Evolutionary conservation across 2,888 invertebrate species (phyloP).

Genomic region (Odontocerum albicorne): DNA sequence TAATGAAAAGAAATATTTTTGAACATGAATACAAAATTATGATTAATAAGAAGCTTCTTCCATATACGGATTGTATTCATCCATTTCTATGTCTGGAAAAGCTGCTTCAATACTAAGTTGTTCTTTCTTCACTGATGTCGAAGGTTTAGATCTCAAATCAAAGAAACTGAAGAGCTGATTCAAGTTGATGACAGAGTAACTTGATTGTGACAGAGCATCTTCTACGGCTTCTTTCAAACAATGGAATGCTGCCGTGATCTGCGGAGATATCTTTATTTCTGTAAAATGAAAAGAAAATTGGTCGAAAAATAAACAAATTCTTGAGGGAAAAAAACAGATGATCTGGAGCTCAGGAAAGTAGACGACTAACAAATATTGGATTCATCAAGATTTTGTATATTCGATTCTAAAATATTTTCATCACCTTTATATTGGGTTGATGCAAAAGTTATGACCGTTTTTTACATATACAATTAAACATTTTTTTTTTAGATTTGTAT

Average conservation of each 20-base stretch:
- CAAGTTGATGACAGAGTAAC: constrained; percentile 68
- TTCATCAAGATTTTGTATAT: no score
- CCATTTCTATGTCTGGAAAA: constrained; percentile 25
- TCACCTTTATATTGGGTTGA: no score
- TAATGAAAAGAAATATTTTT: no score
- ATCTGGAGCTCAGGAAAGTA: no score
- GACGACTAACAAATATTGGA: no score
- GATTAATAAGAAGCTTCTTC: not conserved
- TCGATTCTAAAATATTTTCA: no score
- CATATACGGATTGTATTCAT: constrained; percentile 20
- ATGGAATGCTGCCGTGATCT: constrained; percentile 60
- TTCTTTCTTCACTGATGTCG: constrained; percentile 17
- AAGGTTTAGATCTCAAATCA: constrained; percentile 11
- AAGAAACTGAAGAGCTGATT: constrained; percentile 53
- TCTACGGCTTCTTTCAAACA: constrained; percentile 67
- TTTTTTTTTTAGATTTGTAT: no score
- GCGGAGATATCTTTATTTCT: constrained; percentile 57
- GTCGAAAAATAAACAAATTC: not conserved
- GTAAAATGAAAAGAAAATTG: constrained; percentile 41
- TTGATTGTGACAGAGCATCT: constrained; percentile 66
- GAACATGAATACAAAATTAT: not conserved
- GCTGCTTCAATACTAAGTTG: constrained; percentile 10
- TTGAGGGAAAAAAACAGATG: not conserved
- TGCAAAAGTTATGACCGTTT: no score
- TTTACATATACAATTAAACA: no score